Evolutionary conservation across 2,113 vertebrate genomes (phyloP).

Genomic region (Oryctolagus cuniculus): mOryCun1.1 NC_091442.1:75868501-75869000

Average conservation of each 20-base stretch:
- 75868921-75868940: slow-evolving; percentile 28
- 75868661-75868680: slow-evolving; percentile 81
- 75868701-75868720: slow-evolving; percentile 64
- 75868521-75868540: slow-evolving; percentile 69
- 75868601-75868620: slow-evolving; percentile 68
- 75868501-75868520: slow-evolving; percentile 65
- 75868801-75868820: slow-evolving; percentile 46
- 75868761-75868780: slow-evolving; percentile 61
- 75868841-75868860: background rate
- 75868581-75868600: slow-evolving; percentile 78
- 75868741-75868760: slow-evolving; percentile 70
- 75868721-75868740: slow-evolving; percentile 78
- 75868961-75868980: background rate
- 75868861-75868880: background rate
- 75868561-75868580: slow-evolving; percentile 51
- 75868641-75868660: slow-evolving; percentile 79
- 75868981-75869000: background rate
- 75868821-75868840: slow-evolving; percentile 49
- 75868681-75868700: slow-evolving; percentile 48
- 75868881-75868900: slow-evolving; percentile 34
- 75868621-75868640: slow-evolving; percentile 81
- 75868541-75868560: slow-evolving; percentile 70
- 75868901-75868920: background rate
- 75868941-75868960: slow-evolving; percentile 30
- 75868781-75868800: slow-evolving; percentile 73